A percentile compares a stretch with the other conserved stretches of the same genome.
These are phyloP conservation scores for Sebastes glaucus DNA, from an alignment of 2,797 vertebrate genomes.

Conservation along the genomic window DNA sequence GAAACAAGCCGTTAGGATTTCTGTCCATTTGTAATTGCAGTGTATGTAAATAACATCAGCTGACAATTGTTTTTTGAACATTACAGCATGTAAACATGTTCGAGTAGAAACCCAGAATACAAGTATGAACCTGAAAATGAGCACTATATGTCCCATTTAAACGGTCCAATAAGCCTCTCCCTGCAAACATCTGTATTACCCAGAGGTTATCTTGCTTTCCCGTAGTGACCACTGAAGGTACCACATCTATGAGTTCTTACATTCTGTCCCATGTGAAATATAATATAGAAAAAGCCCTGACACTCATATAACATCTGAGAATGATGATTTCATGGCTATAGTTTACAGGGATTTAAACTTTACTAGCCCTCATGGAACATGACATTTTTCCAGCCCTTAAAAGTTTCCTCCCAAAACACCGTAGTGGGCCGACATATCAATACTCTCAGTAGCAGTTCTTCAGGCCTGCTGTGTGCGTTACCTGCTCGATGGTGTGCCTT, in stretches of 20 bases:
- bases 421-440: slow-evolving; percentile 21
- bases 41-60: no score
- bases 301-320: slow-evolving; percentile 6
- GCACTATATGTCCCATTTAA: background rate
- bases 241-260: background rate
- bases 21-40: no score
- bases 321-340: slow-evolving; percentile 17
- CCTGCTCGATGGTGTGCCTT: slow-evolving; percentile 53
- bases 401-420: slow-evolving; percentile 44
- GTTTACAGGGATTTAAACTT: background rate
- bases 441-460: slow-evolving; percentile 24
- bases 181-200: background rate
- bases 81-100: no score
- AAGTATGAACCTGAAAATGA: no score
- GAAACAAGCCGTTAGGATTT: no score
- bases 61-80: no score
- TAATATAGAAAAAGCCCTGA: background rate
- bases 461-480: slow-evolving; percentile 48
- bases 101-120: no score
- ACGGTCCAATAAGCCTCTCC: background rate
- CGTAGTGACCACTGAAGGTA: background rate
- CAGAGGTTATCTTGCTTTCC: background rate
- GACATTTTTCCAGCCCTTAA: slow-evolving; percentile 50
- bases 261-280: slow-evolving; percentile 9
- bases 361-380: background rate